Evolutionary conservation across 2,888 invertebrate genomes (phyloP).

Genomic region (Eristalis pertinax): DNA sequence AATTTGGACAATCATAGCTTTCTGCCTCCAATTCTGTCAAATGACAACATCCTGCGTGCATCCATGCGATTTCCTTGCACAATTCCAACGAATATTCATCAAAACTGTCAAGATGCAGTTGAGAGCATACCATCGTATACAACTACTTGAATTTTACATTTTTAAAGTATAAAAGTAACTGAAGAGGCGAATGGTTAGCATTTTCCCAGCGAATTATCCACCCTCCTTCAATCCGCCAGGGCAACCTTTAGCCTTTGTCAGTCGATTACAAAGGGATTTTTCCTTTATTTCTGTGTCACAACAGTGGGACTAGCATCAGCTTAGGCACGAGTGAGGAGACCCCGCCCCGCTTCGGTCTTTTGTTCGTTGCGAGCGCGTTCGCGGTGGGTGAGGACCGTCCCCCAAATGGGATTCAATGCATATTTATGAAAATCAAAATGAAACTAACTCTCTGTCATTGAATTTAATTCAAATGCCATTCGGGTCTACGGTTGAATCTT

Average conservation of each 20-base stretch:
- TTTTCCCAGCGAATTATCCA: not conserved
- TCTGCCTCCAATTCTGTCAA: too few species aligned
- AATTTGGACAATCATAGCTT: too few species aligned
- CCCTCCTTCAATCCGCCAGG: not conserved
- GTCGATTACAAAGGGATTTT: not conserved
- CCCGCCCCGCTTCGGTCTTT: not conserved
- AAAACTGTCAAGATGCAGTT: too few species aligned
- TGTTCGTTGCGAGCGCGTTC: not conserved
- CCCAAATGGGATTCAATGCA: constrained; percentile 27
- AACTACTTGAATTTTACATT: not conserved
- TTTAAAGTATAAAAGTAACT: too few species aligned
- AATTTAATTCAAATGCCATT: constrained; percentile 39
- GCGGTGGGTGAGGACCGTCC: not conserved
- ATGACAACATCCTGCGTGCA: too few species aligned
- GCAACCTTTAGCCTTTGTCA: not conserved
- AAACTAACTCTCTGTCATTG: constrained; percentile 39
- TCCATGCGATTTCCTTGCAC: too few species aligned
- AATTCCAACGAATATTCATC: too few species aligned
- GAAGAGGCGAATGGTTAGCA: not conserved
- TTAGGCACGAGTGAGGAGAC: not conserved
- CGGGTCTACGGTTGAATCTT: constrained; percentile 28
- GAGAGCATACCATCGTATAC: too few species aligned
- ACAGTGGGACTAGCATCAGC: not conserved
- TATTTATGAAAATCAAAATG: constrained; percentile 54
- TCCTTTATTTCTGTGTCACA: not conserved